Evolutionary conservation across 2,797 vertebrate genomes (phyloP).

Genomic region (Podarcis siculus): DNA sequence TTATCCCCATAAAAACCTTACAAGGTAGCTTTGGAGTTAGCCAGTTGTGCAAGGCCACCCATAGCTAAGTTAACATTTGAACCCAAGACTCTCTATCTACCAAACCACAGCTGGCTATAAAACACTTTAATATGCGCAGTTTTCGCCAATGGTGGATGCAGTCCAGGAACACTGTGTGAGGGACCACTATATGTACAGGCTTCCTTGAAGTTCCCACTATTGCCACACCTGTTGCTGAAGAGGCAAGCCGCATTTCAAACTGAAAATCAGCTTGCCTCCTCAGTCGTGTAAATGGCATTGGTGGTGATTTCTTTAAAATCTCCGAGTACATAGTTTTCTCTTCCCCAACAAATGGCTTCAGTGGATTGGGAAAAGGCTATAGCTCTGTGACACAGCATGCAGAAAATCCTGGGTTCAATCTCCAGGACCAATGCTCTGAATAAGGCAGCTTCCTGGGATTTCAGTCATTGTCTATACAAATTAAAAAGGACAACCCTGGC

Average conservation of each 20-base stretch:
- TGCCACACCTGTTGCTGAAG: background rate
- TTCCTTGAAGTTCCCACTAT: background rate
- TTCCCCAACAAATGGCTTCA: background rate
- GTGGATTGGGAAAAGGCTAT: background rate
- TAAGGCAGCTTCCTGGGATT: background rate
- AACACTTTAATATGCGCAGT: constrained; percentile 34
- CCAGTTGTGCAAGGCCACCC: background rate
- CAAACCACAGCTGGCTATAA: background rate
- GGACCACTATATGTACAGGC: background rate
- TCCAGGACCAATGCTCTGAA: no score
- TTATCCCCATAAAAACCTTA: background rate
- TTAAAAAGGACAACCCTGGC: constrained; percentile 57
- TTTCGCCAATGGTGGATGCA: constrained; percentile 61
- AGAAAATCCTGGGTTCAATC: no score
- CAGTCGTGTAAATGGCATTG: background rate
- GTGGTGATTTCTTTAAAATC: background rate
- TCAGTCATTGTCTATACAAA: constrained; percentile 36
- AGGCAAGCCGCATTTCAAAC: background rate
- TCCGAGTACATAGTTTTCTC: background rate
- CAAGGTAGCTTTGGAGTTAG: background rate
- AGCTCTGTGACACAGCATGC: no score
- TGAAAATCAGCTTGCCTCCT: background rate
- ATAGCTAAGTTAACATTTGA: background rate
- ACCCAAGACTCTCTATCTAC: background rate
- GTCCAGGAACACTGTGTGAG: background rate